phyloP scores from a whole-genome alignment of 2,797 vertebrate species.

The Oreochromis mossambicus region DNA sequence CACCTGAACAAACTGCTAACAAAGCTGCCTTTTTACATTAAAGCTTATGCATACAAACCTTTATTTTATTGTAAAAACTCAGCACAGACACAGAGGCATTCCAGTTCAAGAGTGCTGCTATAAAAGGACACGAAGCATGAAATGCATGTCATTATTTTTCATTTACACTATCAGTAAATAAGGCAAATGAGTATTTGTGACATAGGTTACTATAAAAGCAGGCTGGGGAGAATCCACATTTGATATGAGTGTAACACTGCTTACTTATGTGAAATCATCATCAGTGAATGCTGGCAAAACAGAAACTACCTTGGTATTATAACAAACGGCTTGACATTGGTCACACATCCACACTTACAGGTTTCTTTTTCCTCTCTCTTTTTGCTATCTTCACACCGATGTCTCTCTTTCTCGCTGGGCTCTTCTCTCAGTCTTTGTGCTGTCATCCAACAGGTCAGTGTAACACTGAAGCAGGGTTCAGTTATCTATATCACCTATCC shows the following conservation, averaged over 20 bases:
- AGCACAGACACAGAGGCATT: not conserved
- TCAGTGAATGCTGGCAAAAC: not conserved
- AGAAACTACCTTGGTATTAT: not conserved
- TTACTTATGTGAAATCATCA: not conserved
- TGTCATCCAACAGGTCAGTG: not conserved
- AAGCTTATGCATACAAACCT: not conserved
- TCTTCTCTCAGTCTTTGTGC: not conserved
- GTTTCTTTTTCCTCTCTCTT: not conserved
- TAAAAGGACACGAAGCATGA: not conserved
- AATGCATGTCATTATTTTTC: not conserved
- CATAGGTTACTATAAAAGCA: not conserved
- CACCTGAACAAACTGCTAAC: not conserved
- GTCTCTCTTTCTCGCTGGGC: fast-evolving
- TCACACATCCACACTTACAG: not conserved
- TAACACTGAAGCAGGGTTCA: not conserved
- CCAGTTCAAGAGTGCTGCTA: not conserved
- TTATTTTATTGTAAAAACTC: not conserved
- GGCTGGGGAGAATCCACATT: not conserved
- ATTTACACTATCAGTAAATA: not conserved
- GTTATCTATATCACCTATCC: not conserved
- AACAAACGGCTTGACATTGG: not conserved
- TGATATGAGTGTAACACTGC: not conserved
- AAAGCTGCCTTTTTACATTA: not conserved
- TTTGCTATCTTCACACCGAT: not conserved
- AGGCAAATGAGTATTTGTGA: not conserved